Conservation (phyloP, 2,113 vertebrate species). For the Prinia subflava region DNA sequence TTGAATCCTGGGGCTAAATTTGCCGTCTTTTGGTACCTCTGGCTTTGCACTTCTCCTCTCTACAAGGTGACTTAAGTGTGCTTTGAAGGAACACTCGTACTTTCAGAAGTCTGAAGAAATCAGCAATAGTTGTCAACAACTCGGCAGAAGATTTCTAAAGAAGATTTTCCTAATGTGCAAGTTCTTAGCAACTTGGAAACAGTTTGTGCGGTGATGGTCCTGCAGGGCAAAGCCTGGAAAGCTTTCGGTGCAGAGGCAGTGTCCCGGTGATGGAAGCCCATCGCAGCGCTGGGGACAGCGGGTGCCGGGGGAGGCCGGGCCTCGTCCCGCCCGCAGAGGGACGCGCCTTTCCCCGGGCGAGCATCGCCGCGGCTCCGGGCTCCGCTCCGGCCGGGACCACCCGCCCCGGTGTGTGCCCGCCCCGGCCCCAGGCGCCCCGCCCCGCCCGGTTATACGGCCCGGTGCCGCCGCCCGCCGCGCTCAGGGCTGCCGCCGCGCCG, state of each 20-base stretch:
- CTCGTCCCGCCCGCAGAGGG: neutral
- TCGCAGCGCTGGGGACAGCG: accelerated
- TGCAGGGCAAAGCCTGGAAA: neutral
- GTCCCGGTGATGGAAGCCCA: accelerated
- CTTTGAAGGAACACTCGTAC: neutral
- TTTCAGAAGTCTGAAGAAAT: neutral
- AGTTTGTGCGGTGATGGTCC: too few relatives aligned
- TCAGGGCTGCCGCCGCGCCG: too few relatives aligned
- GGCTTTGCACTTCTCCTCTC: neutral
- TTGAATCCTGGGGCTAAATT: neutral
- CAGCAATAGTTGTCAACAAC: neutral
- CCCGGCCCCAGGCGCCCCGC: neutral
- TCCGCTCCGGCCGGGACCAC: neutral
- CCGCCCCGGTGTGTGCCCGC: neutral
- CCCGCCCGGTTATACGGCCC: neutral
- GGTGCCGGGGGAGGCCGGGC: neutral
- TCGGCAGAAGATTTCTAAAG: neutral
- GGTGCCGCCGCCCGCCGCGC: too few relatives aligned
- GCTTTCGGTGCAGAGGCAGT: accelerated
- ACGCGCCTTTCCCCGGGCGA: neutral
- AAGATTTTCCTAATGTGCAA: neutral
- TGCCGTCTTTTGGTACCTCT: neutral
- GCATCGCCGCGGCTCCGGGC: neutral
- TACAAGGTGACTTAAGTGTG: neutral
- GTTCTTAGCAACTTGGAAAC: neutral